Evolutionary conservation across 2,113 vertebrate species (phyloP).

Genomic region (Hippocampus guttulatus): DNA sequence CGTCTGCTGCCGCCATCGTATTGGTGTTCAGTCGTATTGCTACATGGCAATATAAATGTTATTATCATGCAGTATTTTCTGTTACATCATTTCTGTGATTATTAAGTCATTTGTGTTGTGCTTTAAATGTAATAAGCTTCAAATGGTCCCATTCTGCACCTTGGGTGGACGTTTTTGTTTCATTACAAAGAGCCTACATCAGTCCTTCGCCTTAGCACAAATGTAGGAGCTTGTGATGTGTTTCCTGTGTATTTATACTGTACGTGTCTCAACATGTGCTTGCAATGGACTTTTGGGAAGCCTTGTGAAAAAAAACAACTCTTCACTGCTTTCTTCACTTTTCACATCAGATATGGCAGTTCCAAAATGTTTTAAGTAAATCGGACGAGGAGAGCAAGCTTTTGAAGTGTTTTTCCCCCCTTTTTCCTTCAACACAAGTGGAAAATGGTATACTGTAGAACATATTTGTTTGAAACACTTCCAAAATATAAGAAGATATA

Average conservation of each 20-base stretch:
- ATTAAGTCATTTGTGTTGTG: not conserved
- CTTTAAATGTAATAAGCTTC: too few species aligned
- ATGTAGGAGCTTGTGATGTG: constrained; percentile 13
- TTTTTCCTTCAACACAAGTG: not conserved
- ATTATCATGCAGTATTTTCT: not conserved
- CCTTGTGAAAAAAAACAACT: constrained; percentile 4
- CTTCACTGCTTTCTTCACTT: not conserved
- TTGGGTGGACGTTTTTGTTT: not conserved
- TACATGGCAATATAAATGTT: not conserved
- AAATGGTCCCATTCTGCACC: not conserved
- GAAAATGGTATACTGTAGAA: not conserved
- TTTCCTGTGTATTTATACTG: constrained; percentile 3
- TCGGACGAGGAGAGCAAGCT: not conserved
- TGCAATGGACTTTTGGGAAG: constrained; percentile 24
- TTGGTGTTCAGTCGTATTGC: not conserved
- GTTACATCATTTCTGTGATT: not conserved
- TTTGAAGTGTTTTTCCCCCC: not conserved
- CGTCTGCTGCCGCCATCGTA: not conserved
- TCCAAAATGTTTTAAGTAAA: constrained; percentile 11
- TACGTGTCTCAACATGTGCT: not conserved
- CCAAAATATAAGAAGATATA: too few species aligned
- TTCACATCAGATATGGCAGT: constrained; percentile 10
- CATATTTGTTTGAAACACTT: too few species aligned
- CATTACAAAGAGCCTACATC: not conserved
- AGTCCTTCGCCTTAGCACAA: constrained; percentile 19